Evolutionary conservation across 2,888 invertebrate species (phyloP).

Genomic region (Mesorhabditis spiculigera): DNA sequence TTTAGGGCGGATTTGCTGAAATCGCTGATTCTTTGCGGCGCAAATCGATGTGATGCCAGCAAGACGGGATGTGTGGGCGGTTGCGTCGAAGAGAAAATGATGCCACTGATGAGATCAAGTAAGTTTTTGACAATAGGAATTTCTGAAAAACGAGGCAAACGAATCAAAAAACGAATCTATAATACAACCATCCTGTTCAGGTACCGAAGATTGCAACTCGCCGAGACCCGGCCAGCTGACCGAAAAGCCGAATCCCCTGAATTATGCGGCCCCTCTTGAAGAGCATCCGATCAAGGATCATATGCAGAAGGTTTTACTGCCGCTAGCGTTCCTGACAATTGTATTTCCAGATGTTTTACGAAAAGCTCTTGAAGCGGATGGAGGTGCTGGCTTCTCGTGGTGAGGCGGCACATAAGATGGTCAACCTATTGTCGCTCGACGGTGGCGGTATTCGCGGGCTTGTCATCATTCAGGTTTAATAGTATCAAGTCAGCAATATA

Average conservation of each 20-base stretch:
- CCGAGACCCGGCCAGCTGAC: conserved; percentile 6
- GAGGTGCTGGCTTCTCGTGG: conserved; percentile 21
- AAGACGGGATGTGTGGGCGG: conserved; percentile 50
- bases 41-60: conserved; percentile 33
- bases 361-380: conserved; percentile 12
- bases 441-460: conserved; percentile 87
- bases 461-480: conserved; percentile 52
- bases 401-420: conserved; percentile 29
- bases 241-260: neutral
- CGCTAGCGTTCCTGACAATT: neutral
- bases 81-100: conserved; percentile 32
- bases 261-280: conserved; percentile 2
- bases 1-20: conserved; percentile 29
- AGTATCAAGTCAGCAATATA: neutral
- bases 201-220: neutral
- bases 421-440: conserved; percentile 74
- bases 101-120: conserved; percentile 14
- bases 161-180: no score
- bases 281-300: conserved; percentile 15
- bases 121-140: neutral
- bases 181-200: neutral
- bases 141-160: no score
- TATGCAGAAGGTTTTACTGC: conserved; percentile 14
- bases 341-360: conserved; percentile 12
- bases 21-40: conserved; percentile 44